phyloP scores from a whole-genome alignment of 2,113 vertebrate species.

The Phocoena phocoena region DNA sequence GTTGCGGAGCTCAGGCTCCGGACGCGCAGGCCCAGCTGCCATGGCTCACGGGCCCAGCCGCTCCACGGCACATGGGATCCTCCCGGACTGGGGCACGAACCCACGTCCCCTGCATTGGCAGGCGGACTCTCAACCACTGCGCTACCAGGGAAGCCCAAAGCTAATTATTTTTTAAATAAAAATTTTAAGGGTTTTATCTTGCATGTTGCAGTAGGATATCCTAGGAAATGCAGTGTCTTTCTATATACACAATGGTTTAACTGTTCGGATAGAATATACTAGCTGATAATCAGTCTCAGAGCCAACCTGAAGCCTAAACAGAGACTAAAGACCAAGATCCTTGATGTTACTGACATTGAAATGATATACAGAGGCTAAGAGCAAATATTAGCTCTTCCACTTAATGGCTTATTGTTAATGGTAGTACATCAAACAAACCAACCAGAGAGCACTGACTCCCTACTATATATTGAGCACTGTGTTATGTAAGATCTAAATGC shows the following conservation, averaged over 20 bases:
- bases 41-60: too few relatives aligned
- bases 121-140: too few relatives aligned
- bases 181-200: background rate
- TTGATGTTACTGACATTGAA: background rate
- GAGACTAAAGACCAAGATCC: background rate
- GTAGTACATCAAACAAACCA: background rate
- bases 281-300: background rate
- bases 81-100: too few relatives aligned
- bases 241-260: background rate
- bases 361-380: background rate
- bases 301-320: background rate
- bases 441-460: background rate
- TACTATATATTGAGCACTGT: background rate
- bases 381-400: background rate
- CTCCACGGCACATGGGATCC: too few relatives aligned
- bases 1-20: too few relatives aligned
- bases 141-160: background rate
- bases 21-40: too few relatives aligned
- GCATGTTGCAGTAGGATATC: background rate
- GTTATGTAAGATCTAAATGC: background rate
- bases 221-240: background rate
- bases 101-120: too few relatives aligned
- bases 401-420: background rate
- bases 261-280: background rate
- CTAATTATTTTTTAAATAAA: background rate